Percentiles rank a stretch among this genome's conserved stretches.
These are phyloP conservation scores for Phalera bucephala DNA, from an alignment of 2,888 invertebrate species.

Conservation along the genomic window DNA sequence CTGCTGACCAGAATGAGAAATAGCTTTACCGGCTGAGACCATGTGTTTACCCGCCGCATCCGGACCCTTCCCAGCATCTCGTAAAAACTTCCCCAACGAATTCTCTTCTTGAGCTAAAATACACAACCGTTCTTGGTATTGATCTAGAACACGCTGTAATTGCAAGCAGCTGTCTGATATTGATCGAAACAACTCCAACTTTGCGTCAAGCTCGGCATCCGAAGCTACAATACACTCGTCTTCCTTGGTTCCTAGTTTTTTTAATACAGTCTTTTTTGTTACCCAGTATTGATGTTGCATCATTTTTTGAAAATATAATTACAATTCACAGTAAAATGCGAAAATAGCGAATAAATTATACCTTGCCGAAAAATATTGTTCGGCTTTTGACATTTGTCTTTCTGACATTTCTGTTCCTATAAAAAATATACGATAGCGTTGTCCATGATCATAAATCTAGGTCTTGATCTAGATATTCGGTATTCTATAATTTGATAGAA, in stretches of 20 bases:
- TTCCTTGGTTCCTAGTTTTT: conserved; percentile 97
- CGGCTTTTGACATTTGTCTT: no score
- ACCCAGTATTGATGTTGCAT: conserved; percentile 99
- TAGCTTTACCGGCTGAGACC: conserved; percentile 89
- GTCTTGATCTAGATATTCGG: no score
- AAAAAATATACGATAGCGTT: no score
- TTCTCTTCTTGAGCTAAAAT: conserved; percentile 98
- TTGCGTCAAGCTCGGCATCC: conserved; percentile 98
- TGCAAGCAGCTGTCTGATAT: conserved; percentile 95
- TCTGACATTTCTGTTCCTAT: no score
- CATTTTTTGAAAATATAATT: conserved; percentile 43
- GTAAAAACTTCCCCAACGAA: conserved; percentile 95
- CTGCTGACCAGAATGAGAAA: conserved; percentile 96
- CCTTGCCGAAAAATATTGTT: no score
- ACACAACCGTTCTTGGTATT: conserved; percentile 96
- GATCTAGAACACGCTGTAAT: conserved; percentile 93
- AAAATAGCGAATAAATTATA: no score
- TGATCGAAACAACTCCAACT: conserved; percentile 95
- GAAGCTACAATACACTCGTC: conserved; percentile 98
- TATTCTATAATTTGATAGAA: no score
- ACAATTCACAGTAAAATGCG: conserved; percentile 9
- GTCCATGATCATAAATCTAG: no score
- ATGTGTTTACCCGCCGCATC: conserved; percentile 89
- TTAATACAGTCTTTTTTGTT: conserved; percentile 96
- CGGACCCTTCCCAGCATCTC: conserved; percentile 95